These are phyloP conservation scores for Florisuga fusca DNA, from an alignment of 2,797 vertebrate genomes.

Conservation along the genomic window DNA sequence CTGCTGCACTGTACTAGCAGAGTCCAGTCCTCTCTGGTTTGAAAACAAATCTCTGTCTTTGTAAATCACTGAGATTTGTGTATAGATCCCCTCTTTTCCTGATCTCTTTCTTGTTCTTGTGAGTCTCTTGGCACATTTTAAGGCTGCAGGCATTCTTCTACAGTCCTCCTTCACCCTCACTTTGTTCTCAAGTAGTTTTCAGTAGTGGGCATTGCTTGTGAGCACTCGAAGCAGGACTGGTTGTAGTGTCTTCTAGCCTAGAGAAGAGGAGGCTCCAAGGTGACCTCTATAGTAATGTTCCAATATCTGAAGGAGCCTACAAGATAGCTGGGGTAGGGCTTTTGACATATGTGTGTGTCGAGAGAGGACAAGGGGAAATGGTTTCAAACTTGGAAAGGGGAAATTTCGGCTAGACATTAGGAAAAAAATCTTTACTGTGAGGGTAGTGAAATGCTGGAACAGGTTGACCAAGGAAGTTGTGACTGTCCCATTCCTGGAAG, in stretches of 20 bases:
- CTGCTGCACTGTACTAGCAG: neutral
- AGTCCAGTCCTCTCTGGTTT: neutral
- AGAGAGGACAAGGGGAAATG: too few species aligned
- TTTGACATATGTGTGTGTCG: too few species aligned
- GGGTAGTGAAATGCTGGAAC: too few species aligned
- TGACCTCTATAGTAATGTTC: too few species aligned
- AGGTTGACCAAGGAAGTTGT: too few species aligned
- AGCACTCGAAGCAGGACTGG: neutral
- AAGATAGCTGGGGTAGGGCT: too few species aligned
- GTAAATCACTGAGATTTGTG: neutral
- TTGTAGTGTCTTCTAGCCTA: neutral
- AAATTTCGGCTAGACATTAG: too few species aligned
- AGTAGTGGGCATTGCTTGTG: rapidly evolving
- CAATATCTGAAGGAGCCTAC: too few species aligned
- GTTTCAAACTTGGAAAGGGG: too few species aligned
- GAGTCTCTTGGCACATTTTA: neutral
- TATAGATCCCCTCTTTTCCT: neutral
- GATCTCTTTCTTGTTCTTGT: neutral
- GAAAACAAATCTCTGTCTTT: neutral
- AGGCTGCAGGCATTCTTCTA: neutral
- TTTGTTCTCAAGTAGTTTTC: neutral
- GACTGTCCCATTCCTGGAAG: too few species aligned
- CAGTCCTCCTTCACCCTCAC: neutral
- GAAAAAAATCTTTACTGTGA: too few species aligned
- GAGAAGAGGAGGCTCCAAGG: too few species aligned